These are phyloP conservation scores for Tenualosa thibaudeaui DNA, from an alignment of 2,797 vertebrate genomes.

Conservation along the genomic window DNA sequence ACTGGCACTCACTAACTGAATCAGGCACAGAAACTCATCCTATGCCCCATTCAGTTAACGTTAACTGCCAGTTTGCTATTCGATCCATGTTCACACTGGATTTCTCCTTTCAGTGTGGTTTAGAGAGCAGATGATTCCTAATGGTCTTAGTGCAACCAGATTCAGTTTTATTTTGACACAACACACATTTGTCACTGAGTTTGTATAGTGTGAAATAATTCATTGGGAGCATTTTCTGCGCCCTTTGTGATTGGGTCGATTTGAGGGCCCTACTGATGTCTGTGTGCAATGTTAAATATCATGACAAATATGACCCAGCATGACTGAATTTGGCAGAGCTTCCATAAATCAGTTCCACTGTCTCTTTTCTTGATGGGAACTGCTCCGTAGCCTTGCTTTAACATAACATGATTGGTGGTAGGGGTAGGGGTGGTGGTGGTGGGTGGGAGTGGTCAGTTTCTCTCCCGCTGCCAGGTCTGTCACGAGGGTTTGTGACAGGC, in stretches of 20 bases:
- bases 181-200: not conserved
- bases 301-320: not conserved
- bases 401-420: not conserved
- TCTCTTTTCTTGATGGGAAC: not conserved
- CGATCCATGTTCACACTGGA: too few species aligned
- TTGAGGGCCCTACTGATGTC: not conserved
- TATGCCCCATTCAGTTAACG: too few species aligned
- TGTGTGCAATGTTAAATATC: not conserved
- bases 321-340: not conserved
- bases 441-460: slow-evolving; percentile 33
- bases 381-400: not conserved
- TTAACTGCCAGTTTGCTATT: too few species aligned
- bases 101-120: too few species aligned
- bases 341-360: slow-evolving; percentile 3
- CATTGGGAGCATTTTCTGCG: not conserved
- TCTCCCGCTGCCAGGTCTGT: slow-evolving; percentile 13
- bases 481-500: slow-evolving; percentile 13
- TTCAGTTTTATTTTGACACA: not conserved
- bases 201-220: not conserved
- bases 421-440: slow-evolving; percentile 29
- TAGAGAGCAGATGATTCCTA: not conserved
- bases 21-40: too few species aligned
- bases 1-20: too few species aligned
- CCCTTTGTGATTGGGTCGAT: slow-evolving; percentile 3
- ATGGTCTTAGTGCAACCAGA: not conserved